Base-by-base conservation (phyloP, 2,113 vertebrate species). In the Spheniscus mendiculus region DNA sequence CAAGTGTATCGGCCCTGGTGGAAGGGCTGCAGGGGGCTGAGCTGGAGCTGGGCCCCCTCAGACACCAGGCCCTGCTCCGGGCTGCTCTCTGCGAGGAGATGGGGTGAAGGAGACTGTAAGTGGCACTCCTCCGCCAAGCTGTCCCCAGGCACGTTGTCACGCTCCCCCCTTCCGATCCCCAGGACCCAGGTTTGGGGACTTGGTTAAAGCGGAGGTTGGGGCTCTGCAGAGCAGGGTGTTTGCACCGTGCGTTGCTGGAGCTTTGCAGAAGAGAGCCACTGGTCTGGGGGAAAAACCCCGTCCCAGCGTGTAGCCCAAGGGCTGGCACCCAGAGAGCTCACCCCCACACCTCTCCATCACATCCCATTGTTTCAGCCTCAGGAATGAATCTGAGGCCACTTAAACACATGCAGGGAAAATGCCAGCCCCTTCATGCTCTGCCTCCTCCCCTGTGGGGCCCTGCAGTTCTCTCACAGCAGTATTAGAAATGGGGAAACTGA, bases 1-100 rank as follows among this genome's bases (percentile, higher is more conserved):
- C 99, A 99, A 17, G 98, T 99, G 97, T 99, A 99, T 2, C 70
- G 98, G 23, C 99, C 99, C 2, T 98, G 98, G 49, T 99, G 99
- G 94, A 96, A 97, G 8, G 98, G 98, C 95, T 98, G 98, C 56
- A 99, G 97, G 63, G 98, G 98, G n/a, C 98, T 98, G 93, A 99
- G 97, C 96, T 99, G 99, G 69, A 99, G 98, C 69, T 98, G 97
- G 23, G 89, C 98, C 2, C 98, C 99, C 13, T 98, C 96, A 0
- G 98, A 52, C 23, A 99, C 98, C 98, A 99, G 96, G 6, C 98
- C 98, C 56, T 66, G 97, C 70, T 97, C 98, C 52, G 95, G 38
- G 32, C 69, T 95, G 87, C 94, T 98, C 66, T 98, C 98, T 98
- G 97, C 0, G 5, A 84, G 45, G 45, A 78, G 50, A 70, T 0